Conservation (phyloP, 2,797 vertebrate species). For the Coregonus ussuriensis region DNA sequence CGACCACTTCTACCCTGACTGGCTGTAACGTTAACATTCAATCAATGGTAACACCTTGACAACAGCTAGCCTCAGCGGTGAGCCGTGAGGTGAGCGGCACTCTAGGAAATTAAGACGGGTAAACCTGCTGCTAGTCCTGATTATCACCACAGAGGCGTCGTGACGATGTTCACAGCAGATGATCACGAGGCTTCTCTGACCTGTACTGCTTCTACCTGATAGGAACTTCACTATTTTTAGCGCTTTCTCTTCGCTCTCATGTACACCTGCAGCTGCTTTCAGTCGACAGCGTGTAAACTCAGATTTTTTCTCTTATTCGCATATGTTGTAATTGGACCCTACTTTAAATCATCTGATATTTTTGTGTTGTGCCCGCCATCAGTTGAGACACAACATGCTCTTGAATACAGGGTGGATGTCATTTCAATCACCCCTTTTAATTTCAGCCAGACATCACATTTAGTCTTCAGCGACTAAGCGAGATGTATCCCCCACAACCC, state of each 20-base stretch:
- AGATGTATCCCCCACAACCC: too few species aligned
- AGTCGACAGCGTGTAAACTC: background rate
- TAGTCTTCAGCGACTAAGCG: too few species aligned
- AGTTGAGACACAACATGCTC: too few species aligned
- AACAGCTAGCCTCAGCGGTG: slow-evolving; percentile 22
- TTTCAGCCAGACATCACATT: too few species aligned
- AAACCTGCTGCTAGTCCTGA: slow-evolving; percentile 19
- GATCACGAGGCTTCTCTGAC: slow-evolving; percentile 12
- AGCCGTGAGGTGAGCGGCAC: slow-evolving; percentile 21
- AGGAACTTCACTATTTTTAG: slow-evolving; percentile 5
- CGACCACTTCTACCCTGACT: background rate
- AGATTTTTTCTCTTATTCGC: too few species aligned
- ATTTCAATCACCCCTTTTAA: too few species aligned
- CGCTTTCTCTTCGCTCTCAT: background rate
- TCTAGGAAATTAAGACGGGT: slow-evolving; percentile 31
- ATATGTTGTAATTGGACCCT: too few species aligned
- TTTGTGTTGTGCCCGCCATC: too few species aligned
- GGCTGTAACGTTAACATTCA: background rate
- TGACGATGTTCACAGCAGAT: slow-evolving; percentile 30
- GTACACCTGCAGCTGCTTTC: background rate
- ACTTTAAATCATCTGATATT: too few species aligned
- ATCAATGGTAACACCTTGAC: background rate
- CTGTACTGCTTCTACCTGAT: background rate
- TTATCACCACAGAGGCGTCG: slow-evolving; percentile 26
- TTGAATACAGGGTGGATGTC: too few species aligned